Percentiles rank a stretch among this genome's conserved stretches.
phyloP scores from a whole-genome alignment of 2,797 vertebrate species.

The Calcarius lapponicus region DNA sequence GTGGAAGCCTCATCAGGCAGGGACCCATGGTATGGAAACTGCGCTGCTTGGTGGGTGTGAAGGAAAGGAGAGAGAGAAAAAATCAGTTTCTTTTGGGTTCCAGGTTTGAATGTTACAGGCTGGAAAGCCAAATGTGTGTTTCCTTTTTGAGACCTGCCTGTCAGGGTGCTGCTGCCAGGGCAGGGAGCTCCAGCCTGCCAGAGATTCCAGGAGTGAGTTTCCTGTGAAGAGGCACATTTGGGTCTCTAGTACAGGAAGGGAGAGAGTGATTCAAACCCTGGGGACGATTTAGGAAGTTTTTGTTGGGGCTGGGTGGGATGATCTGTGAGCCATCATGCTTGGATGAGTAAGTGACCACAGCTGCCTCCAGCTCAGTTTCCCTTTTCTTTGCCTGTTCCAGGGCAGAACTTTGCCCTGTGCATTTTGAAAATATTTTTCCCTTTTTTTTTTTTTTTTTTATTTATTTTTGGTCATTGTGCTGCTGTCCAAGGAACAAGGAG shows the following conservation, averaged over 20 bases:
- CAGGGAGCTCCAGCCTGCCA: neutral
- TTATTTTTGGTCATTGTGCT: rapidly evolving
- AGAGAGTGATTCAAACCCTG: neutral
- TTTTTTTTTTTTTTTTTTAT: no score
- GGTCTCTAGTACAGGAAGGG: neutral
- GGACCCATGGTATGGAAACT: neutral
- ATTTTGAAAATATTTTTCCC: no score
- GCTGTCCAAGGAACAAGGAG: neutral
- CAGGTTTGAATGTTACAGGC: neutral
- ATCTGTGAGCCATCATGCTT: neutral
- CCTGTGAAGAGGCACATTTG: neutral
- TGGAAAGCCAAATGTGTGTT: neutral
- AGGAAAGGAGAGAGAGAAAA: neutral
- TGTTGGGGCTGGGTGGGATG: neutral
- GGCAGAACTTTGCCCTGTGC: neutral
- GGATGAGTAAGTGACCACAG: neutral
- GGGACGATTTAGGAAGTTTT: conserved; percentile 4
- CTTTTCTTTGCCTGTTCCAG: neutral
- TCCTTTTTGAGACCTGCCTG: neutral
- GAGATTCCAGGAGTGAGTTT: neutral
- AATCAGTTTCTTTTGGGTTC: neutral
- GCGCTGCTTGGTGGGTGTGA: rapidly evolving
- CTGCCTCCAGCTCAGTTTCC: neutral
- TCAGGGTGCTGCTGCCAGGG: neutral
- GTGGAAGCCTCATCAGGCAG: neutral